A percentile compares a stretch with the other conserved stretches of the same genome.
Conservation (phyloP, 2,797 vertebrate species). For the Diglossa cyanea region DNA sequence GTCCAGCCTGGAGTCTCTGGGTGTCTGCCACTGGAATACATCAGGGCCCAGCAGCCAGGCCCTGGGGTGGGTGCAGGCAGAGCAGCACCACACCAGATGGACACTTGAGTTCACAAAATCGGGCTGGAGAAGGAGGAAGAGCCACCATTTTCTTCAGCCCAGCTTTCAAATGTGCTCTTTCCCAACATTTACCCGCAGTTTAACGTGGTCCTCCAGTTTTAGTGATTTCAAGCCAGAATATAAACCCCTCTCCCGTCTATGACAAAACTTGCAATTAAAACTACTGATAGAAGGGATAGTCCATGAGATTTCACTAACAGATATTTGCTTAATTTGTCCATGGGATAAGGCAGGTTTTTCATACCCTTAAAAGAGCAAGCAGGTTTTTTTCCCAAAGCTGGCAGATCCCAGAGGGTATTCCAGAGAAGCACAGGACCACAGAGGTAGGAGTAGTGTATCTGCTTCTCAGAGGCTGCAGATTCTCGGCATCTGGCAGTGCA, state of each 20-base stretch:
- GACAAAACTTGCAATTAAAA: background rate
- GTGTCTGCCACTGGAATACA: background rate
- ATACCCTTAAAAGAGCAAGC: background rate
- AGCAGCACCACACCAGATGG: rapidly evolving
- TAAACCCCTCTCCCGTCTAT: background rate
- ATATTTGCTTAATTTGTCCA: background rate
- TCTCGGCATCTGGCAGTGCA: background rate
- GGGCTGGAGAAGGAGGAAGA: background rate
- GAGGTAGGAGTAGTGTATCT: background rate
- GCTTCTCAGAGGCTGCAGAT: background rate
- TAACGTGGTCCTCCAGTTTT: background rate
- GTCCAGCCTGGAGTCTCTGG: background rate
- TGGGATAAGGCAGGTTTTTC: background rate
- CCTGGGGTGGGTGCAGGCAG: background rate
- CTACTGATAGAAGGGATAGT: background rate
- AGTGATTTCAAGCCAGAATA: background rate
- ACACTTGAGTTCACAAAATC: background rate
- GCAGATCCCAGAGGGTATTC: background rate
- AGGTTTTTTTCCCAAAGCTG: background rate
- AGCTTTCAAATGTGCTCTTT: background rate
- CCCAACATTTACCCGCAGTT: rapidly evolving
- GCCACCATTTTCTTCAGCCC: background rate
- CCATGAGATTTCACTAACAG: background rate
- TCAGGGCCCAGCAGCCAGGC: too few relatives aligned
- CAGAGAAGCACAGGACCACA: background rate